Base-by-base conservation (phyloP, 2,113 vertebrate species). In the Colossoma macropomum region DNA sequence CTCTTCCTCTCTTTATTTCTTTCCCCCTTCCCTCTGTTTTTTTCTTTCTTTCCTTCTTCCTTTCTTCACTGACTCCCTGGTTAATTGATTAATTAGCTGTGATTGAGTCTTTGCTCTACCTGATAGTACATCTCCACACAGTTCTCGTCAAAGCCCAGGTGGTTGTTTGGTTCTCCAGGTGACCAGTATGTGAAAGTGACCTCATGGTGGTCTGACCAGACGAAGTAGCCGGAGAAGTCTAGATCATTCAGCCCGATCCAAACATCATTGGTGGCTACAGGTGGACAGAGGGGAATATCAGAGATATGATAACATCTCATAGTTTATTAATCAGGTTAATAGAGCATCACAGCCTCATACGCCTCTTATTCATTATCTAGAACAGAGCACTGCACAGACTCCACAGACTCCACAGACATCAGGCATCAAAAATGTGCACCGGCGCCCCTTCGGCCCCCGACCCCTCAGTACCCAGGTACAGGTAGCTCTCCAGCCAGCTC, bases 241-340 rank as follows among this genome's bases (percentile, higher is more conserved):
- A 93, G 81, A 83, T 95, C 94, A 34, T 90, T 95, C 77, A 95
- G 80, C 52, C 94, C 94, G 1, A 83, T 95, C 94, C 94, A 95
- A 52, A 93, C 81, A 0, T 95, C 89, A 73, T 54, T 92, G 85
- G 89, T 92, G 79, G 91, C 94, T 95, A 62, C 12, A 69, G 50
- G 41, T 62, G 10, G 66, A 68, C 4, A 38, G 70, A 70, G 21
- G 23, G 76, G 10, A n/a, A 50, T n/a, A 21, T 32, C 32, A 25
- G 25, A 59, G 10, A 17, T 27, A 0, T 21, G 3, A 21, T 21
- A 17, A 52, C 16, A 66, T 34, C 4, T 45, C 32, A 52, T 23
- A 34, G 19, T 4, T 32, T 21, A 48, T 27, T 27, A 7, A 21
- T 70, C 45, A 54, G 17, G 8, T 16, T 60, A n/a, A n/a, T n/a